phyloP scores from a whole-genome alignment of 2,888 invertebrate genomes.

The Dryomyza anilis region DNA sequence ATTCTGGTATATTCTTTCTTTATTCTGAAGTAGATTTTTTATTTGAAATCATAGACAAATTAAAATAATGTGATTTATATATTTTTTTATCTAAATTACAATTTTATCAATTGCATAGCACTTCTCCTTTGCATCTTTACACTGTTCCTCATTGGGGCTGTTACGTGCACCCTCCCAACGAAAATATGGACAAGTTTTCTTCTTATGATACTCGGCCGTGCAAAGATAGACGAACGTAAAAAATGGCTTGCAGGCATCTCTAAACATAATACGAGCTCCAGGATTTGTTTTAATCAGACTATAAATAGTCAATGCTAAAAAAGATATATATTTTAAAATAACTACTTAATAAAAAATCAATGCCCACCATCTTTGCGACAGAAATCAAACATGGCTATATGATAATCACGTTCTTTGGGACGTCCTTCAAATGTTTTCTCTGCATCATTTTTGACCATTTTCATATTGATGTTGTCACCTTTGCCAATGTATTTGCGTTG shows the following conservation, averaged over 20 bases:
- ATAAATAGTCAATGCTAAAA: background rate
- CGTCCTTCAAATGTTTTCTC: conserved; percentile 36
- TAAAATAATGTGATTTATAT: too few species aligned
- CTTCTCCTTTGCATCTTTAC: conserved; percentile 33
- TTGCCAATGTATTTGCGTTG: conserved; percentile 47
- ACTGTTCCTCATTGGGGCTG: conserved; percentile 21
- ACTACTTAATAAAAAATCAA: background rate
- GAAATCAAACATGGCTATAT: conserved; percentile 39
- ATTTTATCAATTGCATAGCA: conserved; percentile 45
- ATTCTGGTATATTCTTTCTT: too few species aligned
- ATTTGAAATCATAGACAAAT: too few species aligned
- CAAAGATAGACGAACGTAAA: conserved; percentile 43
- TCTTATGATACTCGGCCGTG: conserved; percentile 40
- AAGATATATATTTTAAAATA: background rate
- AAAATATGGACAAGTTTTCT: conserved; percentile 45
- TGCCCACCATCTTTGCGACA: conserved; percentile 41
- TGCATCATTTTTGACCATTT: conserved; percentile 44
- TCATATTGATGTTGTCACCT: conserved; percentile 46
- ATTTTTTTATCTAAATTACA: background rate
- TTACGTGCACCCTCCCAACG: conserved; percentile 38
- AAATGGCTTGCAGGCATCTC: conserved; percentile 42
- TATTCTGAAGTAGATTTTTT: too few species aligned
- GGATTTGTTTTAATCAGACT: conserved; percentile 37
- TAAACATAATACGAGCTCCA: conserved; percentile 33
- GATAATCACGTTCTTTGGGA: conserved; percentile 44